Evolutionary conservation across 2,113 vertebrate genomes (phyloP).

Genomic region (Sorex fumeus): DNA sequence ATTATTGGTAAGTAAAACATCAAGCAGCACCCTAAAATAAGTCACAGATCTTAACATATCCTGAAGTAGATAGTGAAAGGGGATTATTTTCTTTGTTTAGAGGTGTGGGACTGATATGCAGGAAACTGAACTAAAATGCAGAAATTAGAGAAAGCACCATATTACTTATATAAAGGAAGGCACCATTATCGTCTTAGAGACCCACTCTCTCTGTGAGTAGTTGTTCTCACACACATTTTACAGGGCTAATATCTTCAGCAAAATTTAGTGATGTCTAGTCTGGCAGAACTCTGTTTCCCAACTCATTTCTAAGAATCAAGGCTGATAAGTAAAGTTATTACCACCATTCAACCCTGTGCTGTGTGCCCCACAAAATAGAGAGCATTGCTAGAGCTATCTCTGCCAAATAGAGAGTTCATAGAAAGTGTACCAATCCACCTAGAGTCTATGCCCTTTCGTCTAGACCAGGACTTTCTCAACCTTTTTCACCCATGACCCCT

Average conservation of each 20-base stretch:
- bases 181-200: not conserved
- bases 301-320: not conserved
- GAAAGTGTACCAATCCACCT: not conserved
- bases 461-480: not conserved
- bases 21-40: not conserved
- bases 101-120: not conserved
- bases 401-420: not conserved
- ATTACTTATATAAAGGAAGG: not conserved
- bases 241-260: not conserved
- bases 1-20: not conserved
- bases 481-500: too few species aligned
- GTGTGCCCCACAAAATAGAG: not conserved
- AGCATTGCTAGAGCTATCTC: not conserved
- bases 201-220: not conserved
- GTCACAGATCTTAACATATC: not conserved
- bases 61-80: not conserved
- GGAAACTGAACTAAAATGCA: not conserved
- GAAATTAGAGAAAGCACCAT: not conserved
- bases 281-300: not conserved
- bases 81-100: not conserved
- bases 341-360: fast-evolving
- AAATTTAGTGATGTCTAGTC: not conserved
- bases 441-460: not conserved
- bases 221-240: not conserved
- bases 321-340: not conserved